phyloP scores from a whole-genome alignment of 2,113 vertebrate species.

The Saccopteryx bilineata region DNA sequence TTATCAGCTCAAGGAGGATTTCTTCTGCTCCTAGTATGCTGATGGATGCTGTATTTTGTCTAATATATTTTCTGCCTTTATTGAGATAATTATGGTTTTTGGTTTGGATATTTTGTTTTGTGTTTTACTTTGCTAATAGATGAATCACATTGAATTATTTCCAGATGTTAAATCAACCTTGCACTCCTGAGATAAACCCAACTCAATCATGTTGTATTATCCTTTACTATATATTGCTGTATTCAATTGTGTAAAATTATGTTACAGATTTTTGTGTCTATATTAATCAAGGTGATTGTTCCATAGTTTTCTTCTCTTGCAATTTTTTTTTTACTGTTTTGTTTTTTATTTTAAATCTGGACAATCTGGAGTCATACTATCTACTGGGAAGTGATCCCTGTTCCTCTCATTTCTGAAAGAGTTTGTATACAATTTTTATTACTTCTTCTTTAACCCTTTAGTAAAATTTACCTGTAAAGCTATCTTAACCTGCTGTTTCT shows the following conservation, averaged over 20 bases:
- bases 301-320: neutral
- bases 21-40: neutral
- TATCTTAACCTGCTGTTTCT: neutral
- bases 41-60: conserved; percentile 9
- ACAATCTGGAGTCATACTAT: conserved; percentile 24
- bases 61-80: neutral
- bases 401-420: neutral
- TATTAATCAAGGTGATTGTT: neutral
- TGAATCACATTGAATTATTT: neutral
- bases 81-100: neutral
- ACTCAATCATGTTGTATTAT: neutral
- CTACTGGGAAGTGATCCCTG: neutral
- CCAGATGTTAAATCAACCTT: conserved; percentile 16
- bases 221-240: neutral
- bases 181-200: conserved; percentile 16
- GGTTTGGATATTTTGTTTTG: neutral
- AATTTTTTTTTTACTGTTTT: neutral
- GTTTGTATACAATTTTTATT: neutral
- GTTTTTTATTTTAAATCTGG: neutral
- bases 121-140: conserved; percentile 10
- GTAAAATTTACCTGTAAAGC: neutral
- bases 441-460: neutral
- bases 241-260: neutral
- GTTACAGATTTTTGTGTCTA: neutral
- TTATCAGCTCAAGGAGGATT: neutral